Base-by-base conservation (phyloP, 2,113 vertebrate genomes). In the Lasiurus borealis region DNA sequence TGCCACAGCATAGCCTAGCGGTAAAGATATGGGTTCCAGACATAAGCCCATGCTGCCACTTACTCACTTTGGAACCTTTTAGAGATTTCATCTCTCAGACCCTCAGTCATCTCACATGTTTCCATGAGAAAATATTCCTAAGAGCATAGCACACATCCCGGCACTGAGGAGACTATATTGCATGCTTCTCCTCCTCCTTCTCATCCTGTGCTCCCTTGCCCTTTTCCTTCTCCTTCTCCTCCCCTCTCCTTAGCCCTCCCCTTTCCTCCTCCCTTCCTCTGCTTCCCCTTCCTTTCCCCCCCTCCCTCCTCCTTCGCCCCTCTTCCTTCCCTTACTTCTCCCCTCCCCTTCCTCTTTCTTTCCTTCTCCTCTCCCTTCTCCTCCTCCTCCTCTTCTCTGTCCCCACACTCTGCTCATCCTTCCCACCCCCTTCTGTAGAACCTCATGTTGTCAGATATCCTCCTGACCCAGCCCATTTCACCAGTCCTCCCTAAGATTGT, bases 321-420 rank as follows among this genome's bases (percentile, higher is more conserved):
- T 52, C 14, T 50, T 50, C 50, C 52, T 54, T 18, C 52, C 52
- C 52, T 14, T n/a, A 29, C 64, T 19, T 21, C 48, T n/a, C 44
- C 23, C 54, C 18, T 21, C 19, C 2, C 8, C 14, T 3, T 34
- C 18, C 52, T 54, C 52, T 16, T 7, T 19, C 15, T 16, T n/a
- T n/a, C n/a, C n/a, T n/a, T n/a, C 4, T 19, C 14, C 18, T 6
- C 18, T 6, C 2, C 18, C 16, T 18, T 5, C 52, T 6, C 2
- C 57, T 59, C 72, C 50, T 85, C n/a, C 16, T 62, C 82, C n/a
- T 50, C 46, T 13, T 64, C 48, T 7, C 9, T 72, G 13, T 11
- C 34, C 27, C 34, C 21, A 15, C 6, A 44, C 66, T 34, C 46
- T 21, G 27, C 66, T 80, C 21, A 8, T 34, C 46, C 31, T 48